phyloP scores from a whole-genome alignment of 2,797 vertebrate genomes.

The Urophycis tenuis region DNA sequence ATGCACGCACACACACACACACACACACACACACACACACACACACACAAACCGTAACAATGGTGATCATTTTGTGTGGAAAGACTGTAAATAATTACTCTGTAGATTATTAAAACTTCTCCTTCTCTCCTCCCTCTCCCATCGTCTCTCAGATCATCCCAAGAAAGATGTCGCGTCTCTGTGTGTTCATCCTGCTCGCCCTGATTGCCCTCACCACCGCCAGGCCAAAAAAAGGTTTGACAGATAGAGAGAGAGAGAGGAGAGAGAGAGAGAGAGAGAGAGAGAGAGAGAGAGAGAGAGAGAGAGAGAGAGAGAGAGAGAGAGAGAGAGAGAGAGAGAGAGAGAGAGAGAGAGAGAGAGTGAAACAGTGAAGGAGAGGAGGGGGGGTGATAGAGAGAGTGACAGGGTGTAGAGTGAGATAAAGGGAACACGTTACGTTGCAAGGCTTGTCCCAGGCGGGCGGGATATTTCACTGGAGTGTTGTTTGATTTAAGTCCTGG shows the following conservation, averaged over 20 bases:
- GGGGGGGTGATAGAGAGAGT: slow-evolving; percentile 37
- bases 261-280: not conserved
- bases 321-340: no score
- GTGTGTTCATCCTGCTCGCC: slow-evolving; percentile 61
- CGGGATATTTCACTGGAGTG: not conserved
- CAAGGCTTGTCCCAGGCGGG: no score
- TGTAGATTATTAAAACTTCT: not conserved
- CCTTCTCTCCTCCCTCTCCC: not conserved
- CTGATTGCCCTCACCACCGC: slow-evolving; percentile 64
- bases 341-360: not conserved
- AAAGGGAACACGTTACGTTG: not conserved
- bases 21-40: slow-evolving; percentile 1
- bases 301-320: not conserved
- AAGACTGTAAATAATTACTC: not conserved
- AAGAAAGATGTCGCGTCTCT: slow-evolving; percentile 64
- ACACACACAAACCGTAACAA: not conserved
- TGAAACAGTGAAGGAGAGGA: not conserved
- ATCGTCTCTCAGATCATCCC: not conserved
- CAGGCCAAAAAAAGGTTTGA: slow-evolving; percentile 69
- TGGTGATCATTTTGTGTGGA: not conserved
- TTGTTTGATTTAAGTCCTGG: not conserved
- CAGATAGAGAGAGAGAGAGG: not conserved
- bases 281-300: not conserved
- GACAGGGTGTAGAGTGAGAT: not conserved
- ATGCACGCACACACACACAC: slow-evolving; percentile 3